These are phyloP conservation scores for Schizotus pectinicornis DNA, from an alignment of 2,888 invertebrate genomes.

Conservation along the genomic window DNA sequence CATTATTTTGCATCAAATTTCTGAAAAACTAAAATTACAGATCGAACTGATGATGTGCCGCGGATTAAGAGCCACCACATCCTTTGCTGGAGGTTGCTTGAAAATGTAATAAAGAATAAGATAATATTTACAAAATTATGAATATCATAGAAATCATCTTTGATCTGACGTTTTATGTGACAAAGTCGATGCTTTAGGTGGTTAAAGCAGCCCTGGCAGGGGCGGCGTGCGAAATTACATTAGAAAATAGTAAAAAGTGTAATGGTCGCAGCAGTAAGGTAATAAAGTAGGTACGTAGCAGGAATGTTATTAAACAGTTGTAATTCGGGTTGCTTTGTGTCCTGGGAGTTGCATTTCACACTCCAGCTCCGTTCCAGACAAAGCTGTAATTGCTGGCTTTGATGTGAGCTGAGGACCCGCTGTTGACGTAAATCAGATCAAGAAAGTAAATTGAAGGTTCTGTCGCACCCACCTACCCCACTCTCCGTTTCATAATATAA, in stretches of 20 bases:
- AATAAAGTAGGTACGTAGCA: constrained; percentile 23
- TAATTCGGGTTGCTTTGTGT: constrained; percentile 47
- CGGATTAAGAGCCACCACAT: too few species aligned
- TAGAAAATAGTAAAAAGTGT: constrained; percentile 23
- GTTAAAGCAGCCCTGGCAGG: too few species aligned
- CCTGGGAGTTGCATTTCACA: constrained; percentile 47
- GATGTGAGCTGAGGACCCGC: constrained; percentile 44
- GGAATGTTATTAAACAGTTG: constrained; percentile 43
- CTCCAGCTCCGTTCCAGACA: constrained; percentile 46
- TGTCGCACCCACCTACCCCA: not conserved
- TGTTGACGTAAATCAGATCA: constrained; percentile 48
- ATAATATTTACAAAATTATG: too few species aligned
- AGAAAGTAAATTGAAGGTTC: constrained; percentile 46
- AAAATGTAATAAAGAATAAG: too few species aligned
- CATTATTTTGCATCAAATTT: too few species aligned
- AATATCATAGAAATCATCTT: too few species aligned
- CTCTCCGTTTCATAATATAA: not conserved
- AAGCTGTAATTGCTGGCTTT: constrained; percentile 49
- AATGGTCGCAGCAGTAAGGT: constrained; percentile 12
- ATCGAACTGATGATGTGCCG: too few species aligned
- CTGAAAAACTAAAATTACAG: too few species aligned
- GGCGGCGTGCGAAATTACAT: constrained; percentile 9
- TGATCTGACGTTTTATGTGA: too few species aligned
- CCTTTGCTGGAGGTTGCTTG: too few species aligned
- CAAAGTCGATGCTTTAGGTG: too few species aligned